Evolutionary conservation across 2,797 vertebrate genomes (phyloP).

Genomic region (Cirrhinus mrigala): DNA sequence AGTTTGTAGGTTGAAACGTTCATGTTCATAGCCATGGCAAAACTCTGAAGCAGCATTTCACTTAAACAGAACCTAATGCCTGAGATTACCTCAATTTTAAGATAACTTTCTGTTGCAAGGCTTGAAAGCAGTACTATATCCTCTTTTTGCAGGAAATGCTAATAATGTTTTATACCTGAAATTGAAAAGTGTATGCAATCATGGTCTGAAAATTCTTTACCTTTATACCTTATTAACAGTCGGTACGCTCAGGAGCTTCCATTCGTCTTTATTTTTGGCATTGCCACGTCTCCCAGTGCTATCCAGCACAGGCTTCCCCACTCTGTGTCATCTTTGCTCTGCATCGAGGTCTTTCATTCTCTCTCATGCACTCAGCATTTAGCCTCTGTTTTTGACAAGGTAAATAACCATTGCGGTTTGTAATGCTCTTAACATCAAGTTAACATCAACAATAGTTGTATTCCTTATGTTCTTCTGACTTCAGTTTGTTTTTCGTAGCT

Average conservation of each 20-base stretch:
- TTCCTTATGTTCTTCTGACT: not conserved
- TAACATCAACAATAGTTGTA: not conserved
- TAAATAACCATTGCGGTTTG: slow-evolving; percentile 63
- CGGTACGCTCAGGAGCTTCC: slow-evolving; percentile 88
- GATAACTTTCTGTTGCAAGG: not conserved
- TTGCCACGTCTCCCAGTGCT: slow-evolving; percentile 94
- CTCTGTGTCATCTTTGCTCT: slow-evolving; percentile 92
- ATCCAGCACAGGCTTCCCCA: slow-evolving; percentile 93
- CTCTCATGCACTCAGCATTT: slow-evolving; percentile 93
- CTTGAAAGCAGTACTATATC: not conserved
- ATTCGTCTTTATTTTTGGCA: slow-evolving; percentile 92
- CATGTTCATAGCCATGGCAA: not conserved
- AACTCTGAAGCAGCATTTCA: not conserved
- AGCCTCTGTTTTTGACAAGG: slow-evolving; percentile 91
- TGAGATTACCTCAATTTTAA: not conserved
- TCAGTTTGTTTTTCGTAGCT: slow-evolving; percentile 76
- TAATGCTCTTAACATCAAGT: not conserved
- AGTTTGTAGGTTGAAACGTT: not conserved
- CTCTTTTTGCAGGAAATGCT: not conserved
- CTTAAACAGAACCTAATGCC: not conserved
- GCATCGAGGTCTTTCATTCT: slow-evolving; percentile 96
- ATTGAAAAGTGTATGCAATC: not conserved
- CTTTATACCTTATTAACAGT: slow-evolving; percentile 70
- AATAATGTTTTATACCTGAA: not conserved
- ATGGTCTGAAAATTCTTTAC: not conserved